Conservation (phyloP, 2,113 vertebrate species). For the Nothocercus nigrocapillus region DNA sequence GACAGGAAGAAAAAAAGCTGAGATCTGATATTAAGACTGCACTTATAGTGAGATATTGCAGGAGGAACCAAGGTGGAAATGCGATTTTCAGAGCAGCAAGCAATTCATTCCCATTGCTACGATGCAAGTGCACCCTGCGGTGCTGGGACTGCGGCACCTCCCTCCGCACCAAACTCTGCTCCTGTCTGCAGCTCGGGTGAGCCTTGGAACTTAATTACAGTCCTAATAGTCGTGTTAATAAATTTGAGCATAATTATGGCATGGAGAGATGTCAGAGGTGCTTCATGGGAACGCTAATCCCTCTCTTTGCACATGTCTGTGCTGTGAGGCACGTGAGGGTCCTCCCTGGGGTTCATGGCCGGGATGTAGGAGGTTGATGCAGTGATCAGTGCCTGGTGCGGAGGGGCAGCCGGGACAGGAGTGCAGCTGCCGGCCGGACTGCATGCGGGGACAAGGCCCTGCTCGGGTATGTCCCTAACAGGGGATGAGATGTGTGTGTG, state of each 20-base stretch:
- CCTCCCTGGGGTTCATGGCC: neutral
- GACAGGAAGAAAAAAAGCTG: neutral
- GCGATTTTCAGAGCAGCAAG: neutral
- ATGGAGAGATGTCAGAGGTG: constrained; percentile 42
- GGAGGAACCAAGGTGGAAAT: neutral
- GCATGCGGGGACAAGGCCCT: too few relatives aligned
- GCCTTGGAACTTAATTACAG: constrained; percentile 49
- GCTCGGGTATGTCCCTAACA: too few relatives aligned
- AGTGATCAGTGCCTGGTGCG: too few relatives aligned
- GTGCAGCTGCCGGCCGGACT: too few relatives aligned
- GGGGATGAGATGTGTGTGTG: too few relatives aligned
- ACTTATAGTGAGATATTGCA: neutral
- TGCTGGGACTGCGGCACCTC: neutral
- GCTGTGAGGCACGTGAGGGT: neutral
- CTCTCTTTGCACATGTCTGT: too few relatives aligned
- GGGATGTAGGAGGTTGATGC: too few relatives aligned
- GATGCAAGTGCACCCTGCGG: neutral
- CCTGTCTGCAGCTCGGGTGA: neutral
- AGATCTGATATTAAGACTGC: neutral
- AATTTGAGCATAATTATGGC: constrained; percentile 54
- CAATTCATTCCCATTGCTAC: neutral
- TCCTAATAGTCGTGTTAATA: constrained; percentile 61
- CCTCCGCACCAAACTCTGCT: neutral
- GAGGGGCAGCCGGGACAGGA: too few relatives aligned
- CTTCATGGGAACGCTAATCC: constrained; percentile 44